Base-by-base conservation (phyloP, 2,888 invertebrate species). In the Alentia gelatinosa region DNA sequence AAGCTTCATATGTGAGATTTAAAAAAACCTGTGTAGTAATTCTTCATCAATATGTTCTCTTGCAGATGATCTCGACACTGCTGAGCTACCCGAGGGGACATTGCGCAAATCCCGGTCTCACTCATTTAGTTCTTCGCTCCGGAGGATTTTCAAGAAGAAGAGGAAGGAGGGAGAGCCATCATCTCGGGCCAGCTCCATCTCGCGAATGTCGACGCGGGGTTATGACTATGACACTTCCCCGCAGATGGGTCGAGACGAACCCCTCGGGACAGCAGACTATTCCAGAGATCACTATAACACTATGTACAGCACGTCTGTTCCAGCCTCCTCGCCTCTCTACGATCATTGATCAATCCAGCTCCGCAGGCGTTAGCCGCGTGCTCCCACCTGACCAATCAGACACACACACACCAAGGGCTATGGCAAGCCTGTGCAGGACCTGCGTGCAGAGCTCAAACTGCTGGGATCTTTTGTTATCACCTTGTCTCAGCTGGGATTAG, bases 101-200 rank as follows among this genome's bases (percentile, higher is more conserved):
- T 89, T 93, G 50, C 88, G 91, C 15, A 93, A 92, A 75, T 90
- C 90, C 12, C 50, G 93, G 26, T 93, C 93, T 0, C 92, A 92
- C 89, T 93, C 92, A 23, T 92, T 93, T 91, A 93, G 93, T 63
- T 68, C 68, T 26, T 91, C 91, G 40, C 92, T 93, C 30, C 75
- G 88, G n/a, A 50, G 86, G n/a, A 88, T 93, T n/a, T 93, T 93
- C 91, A 90, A 92, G 84, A 79, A 90, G 79, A 92, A 92, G 91
- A 91, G 91, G 90, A 92, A 92, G 47, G 89, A 89, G 4, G 89
- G 40, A 4, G 56, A 88, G 39, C 50, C 89, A 4, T 56, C 88
- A 0, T 91, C 92, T 19, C 68, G 93, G 23, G 93, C 92, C 74
- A 93, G 92, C 56, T 93, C 92, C 50, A 50, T 92, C 15, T 91